phyloP scores from a whole-genome alignment of 2,797 vertebrate species.

The Ctenosaura bakeri region DNA sequence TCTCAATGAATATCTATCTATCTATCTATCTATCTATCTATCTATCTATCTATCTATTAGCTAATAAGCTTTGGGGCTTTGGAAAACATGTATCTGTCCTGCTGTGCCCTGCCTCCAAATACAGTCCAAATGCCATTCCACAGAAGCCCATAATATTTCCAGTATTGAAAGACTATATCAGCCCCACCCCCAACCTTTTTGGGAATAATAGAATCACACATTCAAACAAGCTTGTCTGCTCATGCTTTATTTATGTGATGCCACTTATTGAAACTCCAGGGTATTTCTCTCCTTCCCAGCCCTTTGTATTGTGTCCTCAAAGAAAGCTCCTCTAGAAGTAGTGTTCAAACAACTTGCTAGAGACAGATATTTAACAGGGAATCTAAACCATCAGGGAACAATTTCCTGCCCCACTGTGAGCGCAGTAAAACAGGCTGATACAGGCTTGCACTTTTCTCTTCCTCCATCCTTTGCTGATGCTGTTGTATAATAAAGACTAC shows the following conservation, averaged over 20 bases:
- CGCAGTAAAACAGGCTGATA: background rate
- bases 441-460: conserved; percentile 26
- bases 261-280: conserved; percentile 31
- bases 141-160: conserved; percentile 16
- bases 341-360: conserved; percentile 34
- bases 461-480: conserved; percentile 29
- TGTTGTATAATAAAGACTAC: background rate
- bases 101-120: conserved; percentile 44
- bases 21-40: too few species aligned
- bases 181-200: background rate
- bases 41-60: background rate
- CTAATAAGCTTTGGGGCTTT: conserved; percentile 13
- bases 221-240: conserved; percentile 50
- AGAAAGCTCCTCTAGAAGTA: conserved; percentile 25
- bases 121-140: conserved; percentile 24
- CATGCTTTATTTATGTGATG: conserved; percentile 59
- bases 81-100: conserved; percentile 13
- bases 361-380: conserved; percentile 2
- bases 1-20: too few species aligned
- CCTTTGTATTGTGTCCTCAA: conserved; percentile 16
- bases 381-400: conserved; percentile 10
- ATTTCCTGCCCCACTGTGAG: conserved; percentile 1
- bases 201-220: conserved; percentile 41
- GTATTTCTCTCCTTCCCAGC: background rate
- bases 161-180: conserved; percentile 26